A percentile compares a stretch with the other conserved stretches of the same genome.
phyloP scores from a whole-genome alignment of 2,888 invertebrate genomes.

The Lithosia quadra region DNA sequence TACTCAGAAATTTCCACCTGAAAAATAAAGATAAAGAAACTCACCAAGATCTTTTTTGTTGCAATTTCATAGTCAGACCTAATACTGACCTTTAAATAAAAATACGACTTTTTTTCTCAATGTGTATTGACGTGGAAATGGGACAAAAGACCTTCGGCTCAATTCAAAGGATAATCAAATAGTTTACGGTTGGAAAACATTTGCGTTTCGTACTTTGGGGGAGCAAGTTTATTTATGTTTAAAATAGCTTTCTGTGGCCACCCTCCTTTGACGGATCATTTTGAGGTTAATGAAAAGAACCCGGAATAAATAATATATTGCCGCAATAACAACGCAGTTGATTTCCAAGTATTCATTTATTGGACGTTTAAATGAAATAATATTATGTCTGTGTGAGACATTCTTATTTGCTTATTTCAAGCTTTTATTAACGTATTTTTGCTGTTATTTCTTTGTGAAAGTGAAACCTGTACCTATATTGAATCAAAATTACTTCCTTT shows the following conservation, averaged over 20 bases:
- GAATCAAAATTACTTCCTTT: no score
- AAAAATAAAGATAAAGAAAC: not conserved
- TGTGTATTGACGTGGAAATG: slow-evolving; percentile 67
- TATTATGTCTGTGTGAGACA: not conserved
- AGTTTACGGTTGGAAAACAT: slow-evolving; percentile 69
- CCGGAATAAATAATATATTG: slow-evolving; percentile 32
- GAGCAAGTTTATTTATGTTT: slow-evolving; percentile 62
- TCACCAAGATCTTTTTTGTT: slow-evolving; percentile 1
- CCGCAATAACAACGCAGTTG: not conserved
- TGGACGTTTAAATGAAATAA: not conserved
- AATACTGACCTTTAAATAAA: slow-evolving; percentile 60
- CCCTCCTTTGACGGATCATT: slow-evolving; percentile 64
- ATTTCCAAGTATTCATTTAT: not conserved
- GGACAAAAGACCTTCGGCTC: slow-evolving; percentile 67
- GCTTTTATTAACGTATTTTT: no score
- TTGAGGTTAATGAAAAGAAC: slow-evolving; percentile 62
- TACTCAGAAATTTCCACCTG: slow-evolving; percentile 14
- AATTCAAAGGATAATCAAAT: slow-evolving; percentile 77
- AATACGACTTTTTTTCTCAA: slow-evolving; percentile 57
- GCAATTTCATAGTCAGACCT: slow-evolving; percentile 53
- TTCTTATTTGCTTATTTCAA: no score
- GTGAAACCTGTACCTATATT: no score
- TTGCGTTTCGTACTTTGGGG: slow-evolving; percentile 61
- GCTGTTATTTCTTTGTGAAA: no score
- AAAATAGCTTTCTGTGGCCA: slow-evolving; percentile 57